phyloP scores from a whole-genome alignment of 2,113 vertebrate species.

The Conger conger region DNA sequence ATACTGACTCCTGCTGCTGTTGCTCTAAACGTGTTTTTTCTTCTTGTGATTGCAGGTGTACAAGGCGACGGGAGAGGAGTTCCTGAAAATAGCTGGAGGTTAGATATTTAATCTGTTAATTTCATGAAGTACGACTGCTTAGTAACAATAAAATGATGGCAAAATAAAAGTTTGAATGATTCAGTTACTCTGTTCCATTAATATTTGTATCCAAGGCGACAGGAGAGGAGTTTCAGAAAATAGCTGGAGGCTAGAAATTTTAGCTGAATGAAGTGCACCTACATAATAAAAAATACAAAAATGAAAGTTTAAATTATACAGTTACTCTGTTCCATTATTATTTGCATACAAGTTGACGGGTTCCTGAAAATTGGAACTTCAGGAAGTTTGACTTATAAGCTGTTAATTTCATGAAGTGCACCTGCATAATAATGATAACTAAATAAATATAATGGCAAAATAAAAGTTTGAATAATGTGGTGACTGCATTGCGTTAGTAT shows the following conservation, averaged over 20 bases:
- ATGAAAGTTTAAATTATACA: not conserved
- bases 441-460: no score
- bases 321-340: not conserved
- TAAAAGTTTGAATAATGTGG: not conserved
- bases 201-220: conserved; percentile 78
- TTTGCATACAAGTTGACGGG: conserved; percentile 85
- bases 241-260: conserved; percentile 88
- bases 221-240: conserved; percentile 95
- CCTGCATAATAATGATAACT: no score
- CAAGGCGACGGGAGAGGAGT: conserved; percentile 94
- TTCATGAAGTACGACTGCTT: conserved; percentile 11
- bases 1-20: not conserved
- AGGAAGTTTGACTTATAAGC: conserved; percentile 80
- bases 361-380: conserved; percentile 98
- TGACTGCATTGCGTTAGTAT: no score
- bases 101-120: conserved; percentile 55
- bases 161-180: conserved; percentile 6
- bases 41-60: conserved; percentile 78
- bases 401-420: not conserved
- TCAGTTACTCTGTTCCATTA: not conserved
- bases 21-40: conserved; percentile 24
- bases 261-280: conserved; percentile 9
- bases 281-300: no score
- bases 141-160: no score
- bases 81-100: conserved; percentile 97